A percentile compares a stretch with the other conserved stretches of the same genome.
These are phyloP conservation scores for Tyrannus savana DNA, from an alignment of 2,113 vertebrate species.

Conservation along the genomic window DNA sequence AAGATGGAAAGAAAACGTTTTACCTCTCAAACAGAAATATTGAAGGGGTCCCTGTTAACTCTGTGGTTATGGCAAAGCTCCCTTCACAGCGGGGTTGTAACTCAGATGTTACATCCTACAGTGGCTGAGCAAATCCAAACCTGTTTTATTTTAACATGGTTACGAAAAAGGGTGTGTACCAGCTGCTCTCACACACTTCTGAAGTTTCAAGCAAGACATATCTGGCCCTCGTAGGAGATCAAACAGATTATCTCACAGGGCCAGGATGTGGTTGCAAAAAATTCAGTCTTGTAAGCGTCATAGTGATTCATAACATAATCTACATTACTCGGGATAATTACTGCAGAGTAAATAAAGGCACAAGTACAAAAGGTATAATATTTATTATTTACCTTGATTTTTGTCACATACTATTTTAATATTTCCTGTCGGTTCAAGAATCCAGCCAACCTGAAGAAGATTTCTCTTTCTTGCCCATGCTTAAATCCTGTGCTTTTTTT, in stretches of 20 bases:
- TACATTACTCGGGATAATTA: constrained; percentile 28
- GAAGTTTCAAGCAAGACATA: constrained; percentile 30
- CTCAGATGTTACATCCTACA: constrained; percentile 41
- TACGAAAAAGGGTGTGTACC: constrained; percentile 27
- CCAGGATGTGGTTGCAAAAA: constrained; percentile 52
- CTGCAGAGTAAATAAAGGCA: constrained; percentile 56
- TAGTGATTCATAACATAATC: constrained; percentile 48
- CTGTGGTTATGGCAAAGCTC: constrained; percentile 18
- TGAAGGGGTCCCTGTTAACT: not conserved
- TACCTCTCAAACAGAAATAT: not conserved
- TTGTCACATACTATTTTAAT: not conserved
- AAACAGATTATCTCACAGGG: constrained; percentile 43
- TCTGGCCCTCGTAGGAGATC: constrained; percentile 37
- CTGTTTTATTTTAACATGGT: constrained; percentile 47
- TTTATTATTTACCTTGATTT: constrained; percentile 24
- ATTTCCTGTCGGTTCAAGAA: constrained; percentile 20
- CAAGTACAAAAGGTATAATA: constrained; percentile 29
- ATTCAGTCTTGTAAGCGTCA: constrained; percentile 38
- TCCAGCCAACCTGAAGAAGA: not conserved
- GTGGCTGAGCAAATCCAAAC: constrained; percentile 63
- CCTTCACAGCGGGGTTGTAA: not conserved
- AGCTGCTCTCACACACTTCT: constrained; percentile 3
- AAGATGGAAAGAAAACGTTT: not conserved
- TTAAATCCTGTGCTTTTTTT: constrained; percentile 25
- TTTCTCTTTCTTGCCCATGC: not conserved